Evolutionary conservation across 2,888 invertebrate species (phyloP).

Genomic region (Mythimna albipuncta): DNA sequence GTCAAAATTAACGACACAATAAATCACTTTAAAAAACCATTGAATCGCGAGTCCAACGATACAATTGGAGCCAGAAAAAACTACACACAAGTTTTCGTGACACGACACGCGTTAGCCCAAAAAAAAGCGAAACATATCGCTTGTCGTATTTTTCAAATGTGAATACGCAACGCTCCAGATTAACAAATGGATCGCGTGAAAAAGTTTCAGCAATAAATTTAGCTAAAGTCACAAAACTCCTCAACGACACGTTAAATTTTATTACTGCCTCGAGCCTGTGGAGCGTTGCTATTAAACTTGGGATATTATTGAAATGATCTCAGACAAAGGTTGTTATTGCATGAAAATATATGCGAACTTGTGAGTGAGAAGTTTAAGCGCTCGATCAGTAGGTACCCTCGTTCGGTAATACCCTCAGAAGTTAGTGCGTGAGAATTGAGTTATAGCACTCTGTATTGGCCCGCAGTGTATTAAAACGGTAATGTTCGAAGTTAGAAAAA

Average conservation of each 20-base stretch:
- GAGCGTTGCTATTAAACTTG: slow-evolving; percentile 84
- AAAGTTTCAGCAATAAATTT: slow-evolving; percentile 85
- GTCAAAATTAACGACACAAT: slow-evolving; percentile 40
- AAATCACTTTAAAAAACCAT: slow-evolving; percentile 42
- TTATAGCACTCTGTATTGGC: slow-evolving; percentile 56
- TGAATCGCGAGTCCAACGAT: slow-evolving; percentile 28
- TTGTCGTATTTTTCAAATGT: slow-evolving; percentile 73
- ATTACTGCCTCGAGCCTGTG: slow-evolving; percentile 79
- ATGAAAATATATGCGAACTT: slow-evolving; percentile 76
- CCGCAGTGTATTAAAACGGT: slow-evolving; percentile 61
- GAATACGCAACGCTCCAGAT: slow-evolving; percentile 75
- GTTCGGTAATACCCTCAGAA: slow-evolving; percentile 55
- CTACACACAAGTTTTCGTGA: slow-evolving; percentile 48
- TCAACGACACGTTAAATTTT: slow-evolving; percentile 86
- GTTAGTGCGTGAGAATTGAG: slow-evolving; percentile 56
- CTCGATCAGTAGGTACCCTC: slow-evolving; percentile 66
- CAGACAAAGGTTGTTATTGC: slow-evolving; percentile 80
- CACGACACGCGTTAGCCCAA: slow-evolving; percentile 35
- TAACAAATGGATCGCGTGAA: slow-evolving; percentile 84
- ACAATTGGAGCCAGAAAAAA: slow-evolving; percentile 52
- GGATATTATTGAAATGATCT: slow-evolving; percentile 87
- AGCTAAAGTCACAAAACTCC: slow-evolving; percentile 82
- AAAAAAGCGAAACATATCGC: slow-evolving; percentile 66
- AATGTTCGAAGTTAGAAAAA: slow-evolving; percentile 57
- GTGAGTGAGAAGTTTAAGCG: slow-evolving; percentile 72